These are phyloP conservation scores for Ammospiza caudacuta DNA, from an alignment of 2,113 vertebrate species.

Conservation along the genomic window DNA sequence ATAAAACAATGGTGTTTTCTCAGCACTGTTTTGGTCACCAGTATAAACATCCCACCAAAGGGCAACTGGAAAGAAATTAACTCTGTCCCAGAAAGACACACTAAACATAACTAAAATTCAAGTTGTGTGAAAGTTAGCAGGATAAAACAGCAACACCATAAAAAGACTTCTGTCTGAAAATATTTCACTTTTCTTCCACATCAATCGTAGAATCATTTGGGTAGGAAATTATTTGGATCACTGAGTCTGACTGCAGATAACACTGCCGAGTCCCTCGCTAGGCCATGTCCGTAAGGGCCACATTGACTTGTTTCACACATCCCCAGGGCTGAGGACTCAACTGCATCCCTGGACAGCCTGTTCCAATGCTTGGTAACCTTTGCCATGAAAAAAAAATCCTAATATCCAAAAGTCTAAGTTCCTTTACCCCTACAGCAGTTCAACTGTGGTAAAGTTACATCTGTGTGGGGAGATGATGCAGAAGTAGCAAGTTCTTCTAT, in stretches of 20 bases:
- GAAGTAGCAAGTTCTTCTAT: neutral
- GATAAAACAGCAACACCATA: neutral
- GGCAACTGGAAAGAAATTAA: neutral
- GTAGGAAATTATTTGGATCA: neutral
- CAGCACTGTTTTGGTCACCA: neutral
- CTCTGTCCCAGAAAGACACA: neutral
- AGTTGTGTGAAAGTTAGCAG: neutral
- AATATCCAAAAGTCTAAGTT: neutral
- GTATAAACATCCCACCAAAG: neutral
- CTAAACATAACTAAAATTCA: neutral
- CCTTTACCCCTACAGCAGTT: neutral
- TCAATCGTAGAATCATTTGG: neutral
- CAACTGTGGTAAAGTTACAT: neutral
- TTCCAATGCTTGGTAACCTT: neutral
- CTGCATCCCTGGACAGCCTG: accelerated
- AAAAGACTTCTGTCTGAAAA: neutral
- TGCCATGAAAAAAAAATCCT: neutral
- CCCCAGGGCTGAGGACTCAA: neutral
- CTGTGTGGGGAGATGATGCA: neutral
- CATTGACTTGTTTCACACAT: accelerated
- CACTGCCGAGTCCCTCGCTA: too few relatives aligned
- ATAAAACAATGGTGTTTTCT: neutral
- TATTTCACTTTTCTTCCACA: neutral
- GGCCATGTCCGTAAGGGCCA: neutral
- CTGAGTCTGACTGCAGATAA: neutral